Evolutionary conservation across 2,113 vertebrate genomes (phyloP).

Genomic region (Cyanoderma ruficeps): DNA sequence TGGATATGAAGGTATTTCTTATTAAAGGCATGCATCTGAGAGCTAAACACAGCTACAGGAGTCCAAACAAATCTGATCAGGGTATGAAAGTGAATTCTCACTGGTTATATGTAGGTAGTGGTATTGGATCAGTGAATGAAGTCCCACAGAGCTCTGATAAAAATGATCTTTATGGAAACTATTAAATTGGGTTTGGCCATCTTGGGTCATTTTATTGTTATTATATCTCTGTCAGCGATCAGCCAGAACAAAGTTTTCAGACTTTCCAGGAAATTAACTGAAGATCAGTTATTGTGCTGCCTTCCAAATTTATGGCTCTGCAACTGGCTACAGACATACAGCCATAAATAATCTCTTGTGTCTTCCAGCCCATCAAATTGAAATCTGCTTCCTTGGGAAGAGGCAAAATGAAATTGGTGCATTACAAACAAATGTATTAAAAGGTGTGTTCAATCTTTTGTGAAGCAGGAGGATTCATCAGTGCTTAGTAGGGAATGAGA

Average conservation of each 20-base stretch:
- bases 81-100: background rate
- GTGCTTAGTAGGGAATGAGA: background rate
- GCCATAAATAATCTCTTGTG: background rate
- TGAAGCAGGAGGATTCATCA: slow-evolving; percentile 5
- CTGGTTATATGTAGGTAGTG: background rate
- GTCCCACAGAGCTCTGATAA: background rate
- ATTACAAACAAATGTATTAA: slow-evolving; percentile 59
- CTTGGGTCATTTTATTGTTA: slow-evolving; percentile 6
- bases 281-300: slow-evolving; percentile 6
- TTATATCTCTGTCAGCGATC: background rate
- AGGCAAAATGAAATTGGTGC: slow-evolving; percentile 22
- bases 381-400: slow-evolving; percentile 22
- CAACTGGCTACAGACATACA: background rate
- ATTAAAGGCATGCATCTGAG: background rate
- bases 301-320: slow-evolving; percentile 42
- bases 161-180: background rate
- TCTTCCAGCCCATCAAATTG: slow-evolving; percentile 35
- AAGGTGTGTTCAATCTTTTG: background rate
- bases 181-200: background rate
- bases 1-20: background rate
- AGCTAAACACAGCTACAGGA: background rate
- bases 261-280: slow-evolving; percentile 49
- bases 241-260: slow-evolving; percentile 42
- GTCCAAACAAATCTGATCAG: background rate
- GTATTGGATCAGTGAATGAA: background rate